phyloP scores from a whole-genome alignment of 2,113 vertebrate genomes.

The Microcebus ravelobensis region DNA sequence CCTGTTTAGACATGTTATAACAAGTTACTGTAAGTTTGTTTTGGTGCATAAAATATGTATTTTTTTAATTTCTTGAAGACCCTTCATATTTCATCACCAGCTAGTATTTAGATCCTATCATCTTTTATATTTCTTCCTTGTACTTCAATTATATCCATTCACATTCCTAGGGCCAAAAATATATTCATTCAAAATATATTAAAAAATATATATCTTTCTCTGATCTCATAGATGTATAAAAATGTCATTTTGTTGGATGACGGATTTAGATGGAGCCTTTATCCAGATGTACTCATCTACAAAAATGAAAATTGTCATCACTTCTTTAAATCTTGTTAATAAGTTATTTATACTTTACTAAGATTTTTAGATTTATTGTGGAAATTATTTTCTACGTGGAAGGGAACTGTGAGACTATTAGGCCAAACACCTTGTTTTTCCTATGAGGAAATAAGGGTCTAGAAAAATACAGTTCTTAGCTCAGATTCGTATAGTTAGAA shows the following conservation, averaged over 20 bases:
- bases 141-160: not conserved
- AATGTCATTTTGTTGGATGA: not conserved
- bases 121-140: not conserved
- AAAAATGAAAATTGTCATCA: not conserved
- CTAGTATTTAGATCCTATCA: not conserved
- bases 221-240: not conserved
- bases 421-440: not conserved
- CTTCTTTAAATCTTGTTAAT: not conserved
- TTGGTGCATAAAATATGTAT: not conserved
- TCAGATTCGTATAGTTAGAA: not conserved
- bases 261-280: not conserved
- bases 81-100: not conserved
- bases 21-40: not conserved
- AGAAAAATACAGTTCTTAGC: not conserved
- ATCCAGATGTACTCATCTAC: not conserved
- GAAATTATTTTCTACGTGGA: not conserved
- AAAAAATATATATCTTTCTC: not conserved
- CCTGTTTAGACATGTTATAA: no score
- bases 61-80: not conserved
- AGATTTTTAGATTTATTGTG: conserved; percentile 19
- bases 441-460: not conserved
- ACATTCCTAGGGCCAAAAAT: not conserved
- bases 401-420: not conserved
- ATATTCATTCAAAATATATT: not conserved
- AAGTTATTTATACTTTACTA: not conserved